Conservation (phyloP, 2,113 vertebrate genomes). For the Equus quagga region DNA sequence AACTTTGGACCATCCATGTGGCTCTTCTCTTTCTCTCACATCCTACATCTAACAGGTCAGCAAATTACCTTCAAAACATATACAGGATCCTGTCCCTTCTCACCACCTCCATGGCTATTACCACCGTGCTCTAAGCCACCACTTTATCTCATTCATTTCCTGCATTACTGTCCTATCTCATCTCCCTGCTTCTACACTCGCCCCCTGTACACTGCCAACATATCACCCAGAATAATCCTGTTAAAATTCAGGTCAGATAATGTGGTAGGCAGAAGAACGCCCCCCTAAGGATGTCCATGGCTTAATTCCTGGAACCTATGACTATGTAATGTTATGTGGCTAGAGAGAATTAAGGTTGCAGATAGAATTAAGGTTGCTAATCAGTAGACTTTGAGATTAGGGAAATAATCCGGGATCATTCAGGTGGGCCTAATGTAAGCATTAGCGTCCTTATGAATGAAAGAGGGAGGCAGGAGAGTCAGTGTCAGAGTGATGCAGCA, state of each 20-base stretch:
- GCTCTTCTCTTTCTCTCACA: constrained; percentile 26
- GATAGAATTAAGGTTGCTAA: background rate
- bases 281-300: background rate
- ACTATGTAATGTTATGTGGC: background rate
- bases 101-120: background rate
- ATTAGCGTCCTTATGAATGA: background rate
- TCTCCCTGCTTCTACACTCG: background rate
- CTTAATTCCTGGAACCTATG: background rate
- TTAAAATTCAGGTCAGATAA: background rate
- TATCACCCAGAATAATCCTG: background rate
- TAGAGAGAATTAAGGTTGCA: background rate
- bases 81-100: background rate
- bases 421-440: background rate
- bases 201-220: background rate
- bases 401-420: background rate
- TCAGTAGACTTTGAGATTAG: background rate
- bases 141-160: background rate
- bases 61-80: background rate
- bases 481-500: background rate
- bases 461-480: background rate
- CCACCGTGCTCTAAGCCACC: background rate
- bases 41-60: background rate
- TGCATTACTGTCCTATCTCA: background rate
- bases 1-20: background rate
- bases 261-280: background rate